Evolutionary conservation across 92 coral and sea anemone species (phyloP).

Genomic region (Heliopora coerulea): DNA sequence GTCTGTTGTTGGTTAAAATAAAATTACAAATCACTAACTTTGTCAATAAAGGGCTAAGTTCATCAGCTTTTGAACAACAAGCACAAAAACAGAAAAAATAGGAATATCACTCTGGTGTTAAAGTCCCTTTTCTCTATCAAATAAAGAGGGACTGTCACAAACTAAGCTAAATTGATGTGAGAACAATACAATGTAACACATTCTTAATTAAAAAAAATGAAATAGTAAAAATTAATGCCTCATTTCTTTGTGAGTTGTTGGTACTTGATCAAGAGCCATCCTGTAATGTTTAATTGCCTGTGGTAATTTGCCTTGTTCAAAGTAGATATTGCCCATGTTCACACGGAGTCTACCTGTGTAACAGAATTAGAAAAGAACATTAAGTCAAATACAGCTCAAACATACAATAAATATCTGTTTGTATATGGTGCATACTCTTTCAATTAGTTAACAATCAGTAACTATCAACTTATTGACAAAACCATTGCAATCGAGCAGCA

Average conservation of each 20-base stretch:
- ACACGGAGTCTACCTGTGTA: conserved; percentile 90
- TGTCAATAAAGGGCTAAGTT: too few relatives aligned
- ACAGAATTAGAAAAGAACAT: neutral
- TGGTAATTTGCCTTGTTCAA: conserved; percentile 92
- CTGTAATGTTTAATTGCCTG: conserved; percentile 95
- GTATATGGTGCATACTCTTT: neutral
- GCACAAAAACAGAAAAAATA: too few relatives aligned
- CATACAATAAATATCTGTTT: neutral
- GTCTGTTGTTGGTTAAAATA: too few relatives aligned
- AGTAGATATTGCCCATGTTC: conserved; percentile 97
- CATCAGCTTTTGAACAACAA: too few relatives aligned
- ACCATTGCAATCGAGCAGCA: too few relatives aligned
- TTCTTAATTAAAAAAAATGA: too few relatives aligned
- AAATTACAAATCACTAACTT: too few relatives aligned
- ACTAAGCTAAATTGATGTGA: too few relatives aligned
- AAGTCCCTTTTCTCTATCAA: too few relatives aligned
- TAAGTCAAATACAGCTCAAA: neutral
- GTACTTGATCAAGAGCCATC: conserved; percentile 98
- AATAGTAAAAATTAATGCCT: conserved; percentile 73
- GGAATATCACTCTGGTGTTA: too few relatives aligned
- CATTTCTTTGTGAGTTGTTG: conserved; percentile 97
- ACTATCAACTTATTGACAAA: neutral
- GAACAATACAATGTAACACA: too few relatives aligned
- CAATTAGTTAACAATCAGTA: neutral
- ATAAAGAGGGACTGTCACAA: too few relatives aligned